Conservation (phyloP, 2,797 vertebrate genomes). For the Microctenopoma stevenorrisi region DNA sequence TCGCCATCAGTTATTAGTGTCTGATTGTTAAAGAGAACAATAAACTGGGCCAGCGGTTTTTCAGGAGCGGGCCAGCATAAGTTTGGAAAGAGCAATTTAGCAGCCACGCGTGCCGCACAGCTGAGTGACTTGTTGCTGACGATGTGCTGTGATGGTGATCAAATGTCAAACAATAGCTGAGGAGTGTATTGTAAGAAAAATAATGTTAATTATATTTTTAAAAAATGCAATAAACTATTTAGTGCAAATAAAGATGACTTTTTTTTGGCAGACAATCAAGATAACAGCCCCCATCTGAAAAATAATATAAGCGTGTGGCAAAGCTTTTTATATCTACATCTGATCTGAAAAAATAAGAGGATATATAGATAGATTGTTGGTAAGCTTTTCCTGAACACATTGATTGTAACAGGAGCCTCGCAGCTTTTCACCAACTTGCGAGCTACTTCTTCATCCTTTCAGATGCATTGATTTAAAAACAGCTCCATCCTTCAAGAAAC, state of each 20-base stretch:
- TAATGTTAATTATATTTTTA: no score
- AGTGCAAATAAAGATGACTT: no score
- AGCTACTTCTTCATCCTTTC: conserved; percentile 1
- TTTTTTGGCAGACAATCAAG: no score
- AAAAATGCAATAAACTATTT: no score
- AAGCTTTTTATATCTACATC: no score
- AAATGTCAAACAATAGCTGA: conserved; percentile 24
- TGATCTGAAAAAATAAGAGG: no score
- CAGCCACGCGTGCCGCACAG: conserved; percentile 38
- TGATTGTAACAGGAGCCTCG: no score
- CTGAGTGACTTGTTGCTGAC: conserved; percentile 7
- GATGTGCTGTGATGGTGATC: background rate
- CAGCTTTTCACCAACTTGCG: no score
- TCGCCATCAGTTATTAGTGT: conserved; percentile 29
- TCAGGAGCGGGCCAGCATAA: conserved; percentile 6
- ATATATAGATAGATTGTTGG: no score
- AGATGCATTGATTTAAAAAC: conserved; percentile 4
- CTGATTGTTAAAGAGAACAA: conserved; percentile 31
- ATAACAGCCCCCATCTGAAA: no score
- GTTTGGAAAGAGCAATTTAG: conserved; percentile 46
- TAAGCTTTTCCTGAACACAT: no score
- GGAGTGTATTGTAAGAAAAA: background rate
- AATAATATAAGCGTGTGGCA: no score
- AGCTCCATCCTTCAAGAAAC: conserved; percentile 24
- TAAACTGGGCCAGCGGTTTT: conserved; percentile 28